Evolutionary conservation across 2,113 vertebrate genomes (phyloP).

Genomic region (Thryonomys swinderianus): DNA sequence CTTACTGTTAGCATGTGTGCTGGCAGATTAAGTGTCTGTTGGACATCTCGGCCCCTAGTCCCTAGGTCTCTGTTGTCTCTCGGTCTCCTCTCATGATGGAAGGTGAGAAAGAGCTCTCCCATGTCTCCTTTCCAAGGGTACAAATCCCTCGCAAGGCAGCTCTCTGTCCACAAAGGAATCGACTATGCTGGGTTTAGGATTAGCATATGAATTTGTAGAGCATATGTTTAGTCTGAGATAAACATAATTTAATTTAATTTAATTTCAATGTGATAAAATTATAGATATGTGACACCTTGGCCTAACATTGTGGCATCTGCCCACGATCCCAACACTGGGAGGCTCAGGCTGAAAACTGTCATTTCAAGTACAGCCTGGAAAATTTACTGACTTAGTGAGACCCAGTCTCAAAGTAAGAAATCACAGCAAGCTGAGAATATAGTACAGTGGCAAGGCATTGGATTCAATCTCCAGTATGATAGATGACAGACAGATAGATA

Average conservation of each 20-base stretch:
- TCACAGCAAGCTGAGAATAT: neutral
- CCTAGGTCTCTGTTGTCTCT: neutral
- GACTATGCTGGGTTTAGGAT: neutral
- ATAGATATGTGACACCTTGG: neutral
- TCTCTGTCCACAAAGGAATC: neutral
- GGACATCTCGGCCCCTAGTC: neutral
- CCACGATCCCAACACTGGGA: neutral
- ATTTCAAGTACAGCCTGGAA: neutral
- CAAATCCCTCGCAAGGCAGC: neutral
- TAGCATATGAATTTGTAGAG: neutral
- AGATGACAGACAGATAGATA: neutral
- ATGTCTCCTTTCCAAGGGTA: neutral
- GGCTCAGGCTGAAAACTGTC: neutral
- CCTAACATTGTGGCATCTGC: neutral
- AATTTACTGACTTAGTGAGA: neutral
- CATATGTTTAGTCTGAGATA: neutral
- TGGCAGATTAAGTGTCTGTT: neutral
- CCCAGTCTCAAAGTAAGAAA: neutral
- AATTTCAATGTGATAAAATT: neutral
- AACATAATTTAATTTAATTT: neutral
- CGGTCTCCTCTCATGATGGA: neutral
- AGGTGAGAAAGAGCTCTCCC: neutral
- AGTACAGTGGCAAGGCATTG: neutral
- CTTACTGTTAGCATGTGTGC: neutral
- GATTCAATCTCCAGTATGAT: neutral